Conservation (phyloP, 1,140 invertebrate genomes). For the Drosophila carrolli region DNA sequence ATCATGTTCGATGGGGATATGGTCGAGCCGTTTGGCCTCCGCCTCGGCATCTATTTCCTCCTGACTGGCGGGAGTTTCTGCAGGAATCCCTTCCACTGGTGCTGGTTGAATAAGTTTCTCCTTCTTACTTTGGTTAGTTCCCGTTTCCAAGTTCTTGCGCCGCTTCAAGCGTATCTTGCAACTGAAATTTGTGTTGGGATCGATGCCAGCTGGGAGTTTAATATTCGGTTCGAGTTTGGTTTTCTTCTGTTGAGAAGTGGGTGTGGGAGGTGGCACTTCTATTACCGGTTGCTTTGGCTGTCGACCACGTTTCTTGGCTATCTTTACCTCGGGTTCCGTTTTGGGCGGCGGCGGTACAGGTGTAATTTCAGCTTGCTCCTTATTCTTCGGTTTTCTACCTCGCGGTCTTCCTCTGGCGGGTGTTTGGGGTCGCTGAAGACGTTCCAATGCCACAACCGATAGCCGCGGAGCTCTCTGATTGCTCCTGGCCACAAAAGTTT, state of each 20-base stretch:
- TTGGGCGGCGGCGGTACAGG: not conserved
- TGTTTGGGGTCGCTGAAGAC: slow-evolving; percentile 85
- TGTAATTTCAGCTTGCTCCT: slow-evolving; percentile 4
- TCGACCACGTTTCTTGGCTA: slow-evolving; percentile 62
- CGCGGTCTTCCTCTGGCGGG: slow-evolving; percentile 54
- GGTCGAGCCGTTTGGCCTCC: slow-evolving; percentile 53
- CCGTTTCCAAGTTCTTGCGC: slow-evolving; percentile 52
- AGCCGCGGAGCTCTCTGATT: slow-evolving; percentile 84
- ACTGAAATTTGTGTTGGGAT: slow-evolving; percentile 80
- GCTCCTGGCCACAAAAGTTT: slow-evolving; percentile 86
- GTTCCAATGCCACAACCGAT: slow-evolving; percentile 87
- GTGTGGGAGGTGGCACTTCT: slow-evolving; percentile 4
- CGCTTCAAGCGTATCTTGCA: slow-evolving; percentile 79
- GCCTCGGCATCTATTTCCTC: slow-evolving; percentile 60
- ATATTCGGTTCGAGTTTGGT: slow-evolving; percentile 74
- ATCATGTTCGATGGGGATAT: slow-evolving; percentile 85
- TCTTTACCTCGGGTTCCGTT: slow-evolving; percentile 23
- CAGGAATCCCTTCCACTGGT: slow-evolving; percentile 2
- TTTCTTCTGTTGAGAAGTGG: slow-evolving; percentile 51
- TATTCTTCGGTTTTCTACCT: slow-evolving; percentile 46
- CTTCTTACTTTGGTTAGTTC: not conserved
- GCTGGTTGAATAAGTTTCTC: not conserved
- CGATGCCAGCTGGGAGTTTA: slow-evolving; percentile 73
- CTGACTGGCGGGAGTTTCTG: slow-evolving; percentile 26
- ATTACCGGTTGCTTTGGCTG: slow-evolving; percentile 38